Base-by-base conservation (phyloP, 2,797 vertebrate genomes). In the Parambassis ranga region DNA sequence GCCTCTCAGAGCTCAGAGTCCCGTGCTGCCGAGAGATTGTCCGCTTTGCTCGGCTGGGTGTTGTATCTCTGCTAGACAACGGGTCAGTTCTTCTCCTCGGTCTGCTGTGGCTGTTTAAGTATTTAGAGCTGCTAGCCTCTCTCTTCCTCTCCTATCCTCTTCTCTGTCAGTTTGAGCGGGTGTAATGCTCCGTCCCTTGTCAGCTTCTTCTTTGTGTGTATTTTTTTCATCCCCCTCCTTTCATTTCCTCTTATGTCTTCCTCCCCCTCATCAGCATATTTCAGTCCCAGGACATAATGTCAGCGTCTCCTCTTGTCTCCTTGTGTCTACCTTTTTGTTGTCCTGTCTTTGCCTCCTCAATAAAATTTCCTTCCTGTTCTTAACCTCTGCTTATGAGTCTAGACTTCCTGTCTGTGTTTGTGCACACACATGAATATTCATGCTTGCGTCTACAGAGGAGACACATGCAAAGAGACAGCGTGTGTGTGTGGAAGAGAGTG, bases 41-140 rank as follows among this genome's bases (percentile, higher is more conserved):
- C 41, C 15, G 44, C 64, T 72, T 7, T 75, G 73, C 80, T 79
- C 30, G 35, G 36, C 79, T 61, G 79, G 33, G 44, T 64, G 65
- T 73, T 70, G 68, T 68, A 58, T 82, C 78, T 85, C 27, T 22
- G 6, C 27, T 42, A 78, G 64, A 75, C 75, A 63, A 65, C 10
- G 41, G 78, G 74, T 72, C 71, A 64, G 56, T 16, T 56, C 49
- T 48, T 62, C 23, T 55, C 60, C 32, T 44, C 33, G 8, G 35
- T 55, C 74, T 27, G 0, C 61, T 50, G 65, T 63, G 52, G 57
- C 62, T 79, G 50, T 74, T 69, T 63, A 60, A 77, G 71, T 51
- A 75, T 81, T 83, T 62, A 75, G 65, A 86, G 66, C 82, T 39
- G 50, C 33, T 33, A 0, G 53, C 38, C 32, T 37, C 59, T n/a